phyloP scores from a whole-genome alignment of 2,888 invertebrate genomes.

The Oscheius onirici region DNA sequence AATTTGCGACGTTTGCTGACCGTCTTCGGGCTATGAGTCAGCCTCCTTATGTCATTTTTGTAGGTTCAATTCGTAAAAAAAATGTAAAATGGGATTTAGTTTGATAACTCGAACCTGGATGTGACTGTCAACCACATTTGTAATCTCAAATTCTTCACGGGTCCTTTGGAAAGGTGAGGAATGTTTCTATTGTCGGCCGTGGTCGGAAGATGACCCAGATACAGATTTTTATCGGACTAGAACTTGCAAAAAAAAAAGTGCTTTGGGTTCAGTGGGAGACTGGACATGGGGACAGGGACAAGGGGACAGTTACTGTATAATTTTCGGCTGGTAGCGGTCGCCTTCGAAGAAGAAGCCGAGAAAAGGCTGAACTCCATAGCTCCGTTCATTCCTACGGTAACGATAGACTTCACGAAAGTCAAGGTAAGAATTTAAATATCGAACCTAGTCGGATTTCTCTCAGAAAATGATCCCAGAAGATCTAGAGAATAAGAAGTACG shows the following conservation, averaged over 20 bases:
- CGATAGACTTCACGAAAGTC: conserved; percentile 41
- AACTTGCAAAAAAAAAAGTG: conserved; percentile 3
- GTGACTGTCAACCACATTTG: conserved; percentile 54
- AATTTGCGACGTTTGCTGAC: conserved; percentile 38
- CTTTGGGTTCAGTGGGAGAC: too few relatives aligned
- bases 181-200: too few relatives aligned
- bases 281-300: too few relatives aligned
- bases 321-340: conserved; percentile 36
- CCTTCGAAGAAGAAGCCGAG: conserved; percentile 46
- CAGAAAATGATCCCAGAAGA: conserved; percentile 23
- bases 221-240: background rate
- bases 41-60: conserved; percentile 49
- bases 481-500: conserved; percentile 49
- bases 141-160: conserved; percentile 47
- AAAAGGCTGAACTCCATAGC: conserved; percentile 31
- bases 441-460: too few relatives aligned
- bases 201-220: too few relatives aligned
- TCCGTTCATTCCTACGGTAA: conserved; percentile 45
- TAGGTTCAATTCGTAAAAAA: conserved; percentile 8
- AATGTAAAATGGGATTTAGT: conserved; percentile 36
- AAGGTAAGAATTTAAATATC: too few relatives aligned
- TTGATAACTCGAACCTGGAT: conserved; percentile 49
- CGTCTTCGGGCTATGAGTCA: conserved; percentile 37
- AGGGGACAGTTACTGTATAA: too few relatives aligned
- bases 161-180: conserved; percentile 34